These are phyloP conservation scores for Tenrec ecaudatus DNA, from an alignment of 2,113 vertebrate genomes.

Conservation along the genomic window DNA sequence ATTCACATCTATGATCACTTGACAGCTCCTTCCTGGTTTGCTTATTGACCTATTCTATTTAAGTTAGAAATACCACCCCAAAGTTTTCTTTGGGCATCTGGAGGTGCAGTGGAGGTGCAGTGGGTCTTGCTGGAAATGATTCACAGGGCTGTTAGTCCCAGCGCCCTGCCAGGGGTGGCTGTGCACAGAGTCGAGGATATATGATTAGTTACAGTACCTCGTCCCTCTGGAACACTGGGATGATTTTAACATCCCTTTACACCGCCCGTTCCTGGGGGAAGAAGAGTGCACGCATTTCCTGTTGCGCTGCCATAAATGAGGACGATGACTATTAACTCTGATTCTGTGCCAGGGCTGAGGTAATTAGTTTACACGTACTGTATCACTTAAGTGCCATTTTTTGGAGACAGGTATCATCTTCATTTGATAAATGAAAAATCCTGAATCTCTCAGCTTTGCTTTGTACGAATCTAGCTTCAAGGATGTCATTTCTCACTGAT, in stretches of 20 bases:
- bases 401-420: not conserved
- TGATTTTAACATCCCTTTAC: not conserved
- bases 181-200: not conserved
- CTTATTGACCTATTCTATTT: constrained; percentile 62
- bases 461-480: not conserved
- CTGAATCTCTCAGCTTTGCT: not conserved
- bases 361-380: not conserved
- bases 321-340: not conserved
- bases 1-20: constrained; percentile 49
- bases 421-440: not conserved
- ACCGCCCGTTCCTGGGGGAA: not conserved
- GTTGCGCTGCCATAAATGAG: not conserved
- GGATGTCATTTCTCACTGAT: not conserved
- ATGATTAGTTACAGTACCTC: not conserved
- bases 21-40: not conserved
- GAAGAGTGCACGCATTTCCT: not conserved
- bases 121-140: not conserved
- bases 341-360: not conserved
- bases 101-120: not conserved
- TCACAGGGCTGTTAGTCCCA: not conserved
- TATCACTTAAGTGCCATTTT: not conserved
- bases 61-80: not conserved
- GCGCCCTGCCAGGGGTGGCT: not conserved
- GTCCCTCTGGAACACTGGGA: not conserved
- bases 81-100: not conserved